Base-by-base conservation (phyloP, 2,888 invertebrate genomes). In the Diarsia brunnea region DNA sequence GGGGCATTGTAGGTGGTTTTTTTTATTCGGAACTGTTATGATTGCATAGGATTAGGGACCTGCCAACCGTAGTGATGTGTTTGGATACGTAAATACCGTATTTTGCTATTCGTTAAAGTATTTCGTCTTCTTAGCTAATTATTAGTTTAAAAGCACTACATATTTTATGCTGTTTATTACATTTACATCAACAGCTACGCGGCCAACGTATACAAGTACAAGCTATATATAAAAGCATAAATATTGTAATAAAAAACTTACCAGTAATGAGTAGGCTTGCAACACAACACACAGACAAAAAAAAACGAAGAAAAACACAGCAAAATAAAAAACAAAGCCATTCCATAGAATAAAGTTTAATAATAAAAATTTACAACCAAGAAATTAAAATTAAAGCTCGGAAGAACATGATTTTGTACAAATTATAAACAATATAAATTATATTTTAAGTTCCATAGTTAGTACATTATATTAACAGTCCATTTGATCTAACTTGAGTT, bases 361-460 rank as follows among this genome's bases (percentile, higher is more conserved):
- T 96, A 94, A 95, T 94, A 94, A 95, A 75, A 94, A 95, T 94
- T 92, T 96, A 97, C 96, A 95, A 95, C 94, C 95, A 96, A 95
- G 93, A 94, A 94, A 94, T 93, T 95, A 95, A 88, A 91, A 94
- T 96, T 95, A 96, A 96, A 96, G 96, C 95, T 97, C 93, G 94
- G 95, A 96, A 96, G 96, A 97, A 95, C 95, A 93, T 93, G 91
- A 94, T 94, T 94, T 94, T 95, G 93, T 95, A 95, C 94, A 95
- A 92, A 92, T 88, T 85, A 89, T 86, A 89, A 86, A 88, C 76
- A 85, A 89, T 84, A 90, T 77, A 85, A 85, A 82, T 82, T 88
- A 84, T 68, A 65, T 86, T 84, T 82, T 88, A 89, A 84, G 71
- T 86, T 87, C 43, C 55, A 89, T 84, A 84, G 88, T 90, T 90